These are phyloP conservation scores for Emys orbicularis DNA, from an alignment of 2,797 vertebrate genomes.

Conservation along the genomic window DNA sequence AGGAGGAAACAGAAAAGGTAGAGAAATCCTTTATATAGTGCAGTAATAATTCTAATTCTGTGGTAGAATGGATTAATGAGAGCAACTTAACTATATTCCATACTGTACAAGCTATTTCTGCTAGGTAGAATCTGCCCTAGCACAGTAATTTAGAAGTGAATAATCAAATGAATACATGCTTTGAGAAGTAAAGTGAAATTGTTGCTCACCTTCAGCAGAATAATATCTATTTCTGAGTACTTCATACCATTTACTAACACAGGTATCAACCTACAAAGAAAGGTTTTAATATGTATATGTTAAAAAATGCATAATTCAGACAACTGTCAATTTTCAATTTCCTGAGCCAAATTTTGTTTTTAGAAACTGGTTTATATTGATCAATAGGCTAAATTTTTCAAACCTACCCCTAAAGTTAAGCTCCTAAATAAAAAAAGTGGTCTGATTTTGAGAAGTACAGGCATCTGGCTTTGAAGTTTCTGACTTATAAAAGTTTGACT, in stretches of 20 bases:
- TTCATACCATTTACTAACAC: slow-evolving; percentile 99
- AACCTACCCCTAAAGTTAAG: background rate
- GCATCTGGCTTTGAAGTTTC: background rate
- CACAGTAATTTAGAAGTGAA: background rate
- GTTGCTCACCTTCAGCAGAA: slow-evolving; percentile 93
- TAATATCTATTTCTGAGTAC: slow-evolving; percentile 98
- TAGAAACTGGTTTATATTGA: no score
- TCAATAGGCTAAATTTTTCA: background rate
- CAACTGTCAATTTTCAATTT: background rate
- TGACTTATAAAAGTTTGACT: background rate
- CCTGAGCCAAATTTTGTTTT: background rate
- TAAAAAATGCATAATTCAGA: background rate
- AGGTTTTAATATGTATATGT: slow-evolving; percentile 5
- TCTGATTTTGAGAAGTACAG: background rate
- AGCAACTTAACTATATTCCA: background rate
- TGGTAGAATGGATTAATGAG: background rate
- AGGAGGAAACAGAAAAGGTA: background rate
- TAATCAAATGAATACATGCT: background rate
- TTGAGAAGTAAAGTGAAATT: background rate
- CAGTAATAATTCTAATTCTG: background rate
- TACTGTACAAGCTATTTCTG: background rate
- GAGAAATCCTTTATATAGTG: background rate
- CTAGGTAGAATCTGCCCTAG: background rate
- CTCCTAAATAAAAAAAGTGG: background rate
- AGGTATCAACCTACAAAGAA: slow-evolving; percentile 89